phyloP scores from a whole-genome alignment of 64 coral and sea anemone species.

The Astreopora myriophthalma region DNA sequence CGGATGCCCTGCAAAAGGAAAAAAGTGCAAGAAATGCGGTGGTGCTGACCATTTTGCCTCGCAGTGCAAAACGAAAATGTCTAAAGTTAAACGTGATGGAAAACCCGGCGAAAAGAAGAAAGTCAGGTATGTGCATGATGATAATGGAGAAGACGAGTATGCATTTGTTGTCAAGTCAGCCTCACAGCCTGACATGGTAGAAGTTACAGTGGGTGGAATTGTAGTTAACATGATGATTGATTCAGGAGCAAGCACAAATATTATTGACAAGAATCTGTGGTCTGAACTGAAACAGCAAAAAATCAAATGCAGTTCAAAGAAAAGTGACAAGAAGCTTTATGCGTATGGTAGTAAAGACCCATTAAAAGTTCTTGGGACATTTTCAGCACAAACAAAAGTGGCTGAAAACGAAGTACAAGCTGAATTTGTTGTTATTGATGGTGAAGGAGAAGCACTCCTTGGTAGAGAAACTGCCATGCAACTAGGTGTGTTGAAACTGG shows the following conservation, averaged over 20 bases:
- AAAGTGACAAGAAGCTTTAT: not conserved
- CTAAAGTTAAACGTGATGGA: no score
- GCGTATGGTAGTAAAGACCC: not conserved
- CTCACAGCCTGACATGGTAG: not conserved
- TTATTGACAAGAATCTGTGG: not conserved
- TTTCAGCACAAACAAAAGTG: not conserved
- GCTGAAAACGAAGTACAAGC: not conserved
- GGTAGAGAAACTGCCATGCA: not conserved
- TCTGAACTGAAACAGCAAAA: not conserved
- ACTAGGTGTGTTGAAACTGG: not conserved
- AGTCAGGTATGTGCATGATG: not conserved
- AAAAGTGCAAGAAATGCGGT: no score
- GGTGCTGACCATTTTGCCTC: no score
- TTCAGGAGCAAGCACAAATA: not conserved
- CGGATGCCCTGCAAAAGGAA: not conserved
- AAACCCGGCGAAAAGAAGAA: no score
- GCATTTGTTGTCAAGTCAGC: not conserved
- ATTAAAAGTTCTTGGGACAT: no score
- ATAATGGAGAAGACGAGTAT: not conserved
- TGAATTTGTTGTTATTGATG: not conserved
- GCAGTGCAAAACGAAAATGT: no score
- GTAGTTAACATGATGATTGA: not conserved
- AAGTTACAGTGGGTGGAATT: not conserved
- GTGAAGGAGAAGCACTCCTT: no score
- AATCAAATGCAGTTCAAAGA: not conserved